Percentiles rank a stretch among this genome's conserved stretches.
These are phyloP conservation scores for Drosophila antonietae DNA, from an alignment of 2,888 invertebrate species.

Conservation along the genomic window DNA sequence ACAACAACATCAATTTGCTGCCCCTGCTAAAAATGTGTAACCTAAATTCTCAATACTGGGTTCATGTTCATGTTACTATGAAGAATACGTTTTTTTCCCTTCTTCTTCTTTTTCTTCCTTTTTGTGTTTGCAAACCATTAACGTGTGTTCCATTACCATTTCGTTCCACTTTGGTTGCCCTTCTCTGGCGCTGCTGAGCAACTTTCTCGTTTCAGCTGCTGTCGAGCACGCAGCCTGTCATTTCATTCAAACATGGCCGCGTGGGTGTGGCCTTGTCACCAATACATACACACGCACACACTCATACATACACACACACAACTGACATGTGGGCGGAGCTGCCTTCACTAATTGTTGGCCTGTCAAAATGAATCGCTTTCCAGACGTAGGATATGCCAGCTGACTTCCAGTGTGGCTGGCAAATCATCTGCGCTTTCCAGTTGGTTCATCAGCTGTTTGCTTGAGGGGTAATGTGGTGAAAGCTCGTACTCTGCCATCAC, in stretches of 20 bases:
- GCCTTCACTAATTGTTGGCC: constrained; percentile 45
- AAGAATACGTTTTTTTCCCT: constrained; percentile 7
- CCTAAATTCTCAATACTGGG: constrained; percentile 70
- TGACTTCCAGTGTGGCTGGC: constrained; percentile 24
- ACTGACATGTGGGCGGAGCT: constrained; percentile 70
- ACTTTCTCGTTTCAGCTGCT: constrained; percentile 57
- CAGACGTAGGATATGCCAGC: constrained; percentile 38
- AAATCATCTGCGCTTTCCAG: constrained; percentile 62
- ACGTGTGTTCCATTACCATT: constrained; percentile 64
- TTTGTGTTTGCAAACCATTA: constrained; percentile 28
- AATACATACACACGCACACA: constrained; percentile 18
- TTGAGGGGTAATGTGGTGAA: constrained; percentile 62
- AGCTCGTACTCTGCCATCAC: constrained; percentile 37
- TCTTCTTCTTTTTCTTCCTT: constrained; percentile 2
- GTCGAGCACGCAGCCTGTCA: constrained; percentile 51
- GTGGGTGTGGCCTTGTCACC: constrained; percentile 82
- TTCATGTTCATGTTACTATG: constrained; percentile 57
- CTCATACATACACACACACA: constrained; percentile 14
- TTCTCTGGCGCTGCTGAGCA: constrained; percentile 30
- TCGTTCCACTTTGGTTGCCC: constrained; percentile 25
- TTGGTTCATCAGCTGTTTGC: constrained; percentile 69
- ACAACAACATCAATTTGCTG: constrained; percentile 39
- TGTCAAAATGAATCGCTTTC: constrained; percentile 65
- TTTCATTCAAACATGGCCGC: constrained; percentile 84
- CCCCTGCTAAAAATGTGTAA: constrained; percentile 67